Conservation (phyloP, 2,113 vertebrate genomes). For the Forbesichthys papilliferus region DNA sequence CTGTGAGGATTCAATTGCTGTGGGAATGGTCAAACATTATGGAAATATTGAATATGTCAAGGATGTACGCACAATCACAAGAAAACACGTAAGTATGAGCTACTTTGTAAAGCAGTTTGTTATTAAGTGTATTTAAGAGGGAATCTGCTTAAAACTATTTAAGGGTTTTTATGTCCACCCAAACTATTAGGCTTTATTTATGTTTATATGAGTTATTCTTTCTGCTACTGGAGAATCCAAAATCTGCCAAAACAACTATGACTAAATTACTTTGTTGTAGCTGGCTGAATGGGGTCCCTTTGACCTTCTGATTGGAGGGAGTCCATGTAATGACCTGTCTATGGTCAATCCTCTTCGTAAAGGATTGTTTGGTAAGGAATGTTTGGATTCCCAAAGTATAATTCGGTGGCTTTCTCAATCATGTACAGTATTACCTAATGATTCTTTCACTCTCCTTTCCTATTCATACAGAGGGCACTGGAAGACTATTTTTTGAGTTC, state of each 20-base stretch:
- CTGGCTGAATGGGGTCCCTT: constrained; percentile 95
- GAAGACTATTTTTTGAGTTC: constrained; percentile 93
- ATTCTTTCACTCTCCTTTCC: not conserved
- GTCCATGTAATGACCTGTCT: constrained; percentile 89
- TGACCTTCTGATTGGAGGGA: constrained; percentile 95
- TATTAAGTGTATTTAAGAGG: too few species aligned
- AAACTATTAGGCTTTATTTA: too few species aligned
- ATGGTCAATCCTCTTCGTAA: constrained; percentile 89
- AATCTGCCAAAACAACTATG: too few species aligned
- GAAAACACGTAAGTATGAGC: constrained; percentile 81
- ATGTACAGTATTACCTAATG: not conserved
- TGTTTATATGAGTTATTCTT: too few species aligned
- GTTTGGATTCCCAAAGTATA: not conserved
- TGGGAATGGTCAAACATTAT: constrained; percentile 84
- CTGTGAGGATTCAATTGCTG: constrained; percentile 84
- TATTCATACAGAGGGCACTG: constrained; percentile 84
- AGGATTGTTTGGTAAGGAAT: constrained; percentile 85
- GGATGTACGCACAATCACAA: constrained; percentile 88
- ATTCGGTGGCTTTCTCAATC: not conserved
- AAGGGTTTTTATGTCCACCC: too few species aligned
- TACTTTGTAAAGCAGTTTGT: too few species aligned
- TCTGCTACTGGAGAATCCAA: too few species aligned
- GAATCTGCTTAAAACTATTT: too few species aligned
- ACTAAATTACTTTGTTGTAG: constrained; percentile 60
- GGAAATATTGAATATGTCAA: constrained; percentile 88